A percentile compares a stretch with the other conserved stretches of the same genome.
These are phyloP conservation scores for Monoplex corrugatus DNA, from an alignment of 2,888 invertebrate genomes.

Conservation along the genomic window DNA sequence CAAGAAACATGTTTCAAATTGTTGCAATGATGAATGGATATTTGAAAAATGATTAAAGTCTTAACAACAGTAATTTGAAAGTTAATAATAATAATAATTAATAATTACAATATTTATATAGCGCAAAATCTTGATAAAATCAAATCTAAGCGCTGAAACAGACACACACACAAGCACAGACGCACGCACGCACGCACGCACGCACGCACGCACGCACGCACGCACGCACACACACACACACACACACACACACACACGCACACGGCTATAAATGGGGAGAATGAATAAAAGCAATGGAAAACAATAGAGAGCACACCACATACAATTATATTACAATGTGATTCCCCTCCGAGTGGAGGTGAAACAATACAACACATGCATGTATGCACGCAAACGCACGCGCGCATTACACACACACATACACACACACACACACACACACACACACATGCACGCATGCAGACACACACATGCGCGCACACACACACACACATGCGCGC, in stretches of 20 bases:
- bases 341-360: too few relatives aligned
- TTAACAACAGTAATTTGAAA: too few relatives aligned
- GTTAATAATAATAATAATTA: too few relatives aligned
- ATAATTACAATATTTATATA: too few relatives aligned
- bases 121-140: too few relatives aligned
- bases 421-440: neutral
- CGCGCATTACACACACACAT: neutral
- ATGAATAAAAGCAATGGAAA: neutral
- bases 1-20: too few relatives aligned
- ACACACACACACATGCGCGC: neutral
- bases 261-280: neutral
- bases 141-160: too few relatives aligned
- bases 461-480: neutral
- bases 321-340: too few relatives aligned
- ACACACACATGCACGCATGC: neutral
- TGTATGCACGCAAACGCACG: neutral
- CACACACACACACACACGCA: neutral
- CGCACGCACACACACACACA: constrained; percentile 9
- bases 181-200: neutral
- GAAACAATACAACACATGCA: neutral
- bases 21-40: too few relatives aligned
- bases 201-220: neutral
- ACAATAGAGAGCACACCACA: too few relatives aligned
- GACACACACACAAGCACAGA: neutral
- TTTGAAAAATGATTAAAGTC: too few relatives aligned